Percentiles rank a stretch among this genome's conserved stretches.
Conservation (phyloP, 2,888 invertebrate species). For the Pristionchus entomophagus region DNA sequence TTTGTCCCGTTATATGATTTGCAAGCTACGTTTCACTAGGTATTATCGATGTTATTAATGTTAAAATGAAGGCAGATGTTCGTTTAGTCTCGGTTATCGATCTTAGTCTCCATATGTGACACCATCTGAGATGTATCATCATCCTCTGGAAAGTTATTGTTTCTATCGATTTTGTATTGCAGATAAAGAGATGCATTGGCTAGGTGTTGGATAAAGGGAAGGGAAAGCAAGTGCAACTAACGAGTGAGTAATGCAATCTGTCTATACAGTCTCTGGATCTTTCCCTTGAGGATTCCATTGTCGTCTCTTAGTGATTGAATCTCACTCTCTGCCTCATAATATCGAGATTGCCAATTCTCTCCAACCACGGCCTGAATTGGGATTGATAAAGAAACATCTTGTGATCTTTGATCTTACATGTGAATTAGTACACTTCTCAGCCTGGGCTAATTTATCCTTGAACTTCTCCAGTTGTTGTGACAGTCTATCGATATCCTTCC, state of each 20-base stretch:
- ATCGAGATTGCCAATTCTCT: conserved; percentile 47
- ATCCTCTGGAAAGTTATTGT: conserved; percentile 43
- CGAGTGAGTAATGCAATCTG: conserved; percentile 42
- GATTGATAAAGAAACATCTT: background rate
- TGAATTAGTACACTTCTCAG: conserved; percentile 31
- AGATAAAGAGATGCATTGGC: background rate
- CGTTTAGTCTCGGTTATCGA: conserved; percentile 42
- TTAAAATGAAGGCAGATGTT: background rate
- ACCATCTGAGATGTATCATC: conserved; percentile 42
- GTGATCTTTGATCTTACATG: conserved; percentile 14
- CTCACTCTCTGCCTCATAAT: conserved; percentile 44
- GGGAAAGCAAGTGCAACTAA: background rate
- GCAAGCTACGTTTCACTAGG: conserved; percentile 18
- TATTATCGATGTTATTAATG: background rate
- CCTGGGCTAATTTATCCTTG: conserved; percentile 38
- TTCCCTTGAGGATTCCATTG: conserved; percentile 46
- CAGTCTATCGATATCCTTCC: conserved; percentile 29
- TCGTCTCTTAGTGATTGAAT: conserved; percentile 45
- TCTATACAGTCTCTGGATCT: conserved; percentile 46
- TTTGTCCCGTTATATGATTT: conserved; percentile 24
- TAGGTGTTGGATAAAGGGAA: background rate
- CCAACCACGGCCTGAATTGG: conserved; percentile 12
- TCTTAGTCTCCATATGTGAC: conserved; percentile 42
- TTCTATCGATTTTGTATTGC: background rate
- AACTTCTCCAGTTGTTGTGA: conserved; percentile 15